Evolutionary conservation across 2,113 vertebrate species (phyloP), one percentile per base, ranked within the genome.

Genomic region (Tragelaphus scriptus): DNA sequence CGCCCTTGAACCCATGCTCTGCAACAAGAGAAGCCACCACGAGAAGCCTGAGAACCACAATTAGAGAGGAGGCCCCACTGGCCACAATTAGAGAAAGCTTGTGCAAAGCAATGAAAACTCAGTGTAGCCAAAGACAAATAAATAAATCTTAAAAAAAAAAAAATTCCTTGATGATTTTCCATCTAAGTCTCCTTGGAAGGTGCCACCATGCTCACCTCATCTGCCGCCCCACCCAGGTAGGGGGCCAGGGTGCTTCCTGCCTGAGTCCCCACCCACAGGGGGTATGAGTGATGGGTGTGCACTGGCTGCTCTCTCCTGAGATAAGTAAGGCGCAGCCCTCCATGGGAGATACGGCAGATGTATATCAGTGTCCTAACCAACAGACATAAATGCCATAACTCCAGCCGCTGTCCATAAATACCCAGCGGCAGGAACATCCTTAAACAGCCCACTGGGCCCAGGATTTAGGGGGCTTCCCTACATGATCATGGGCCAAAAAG

Each of bases 381-480:
- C 95, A 98, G 82, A 98, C 95, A 98, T 98, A 98, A 98, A 98
- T 97, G 98, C 96, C 97, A 85, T 95, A 97, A 96, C 84, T 97
- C 97, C 92, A 97, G 96, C 82, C 90, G 53, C 94, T 94, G 90
- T 85, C 92, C 97, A 96, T 98, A 98, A 98, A 98, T 97, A 98
- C 68, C 90, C 1, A 21, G 88, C 1, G 4, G 91, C 65, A 19
- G 90, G 87, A 90, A 95, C 96, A 97, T 84, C 95, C 94, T 96
- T 79, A 87, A 94, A 94, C 84, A 96, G 88, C 56, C 84, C 92
- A 88, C 77, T 80, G 92, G 95, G 93, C 93, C 58, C 96, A 97
- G 95, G 93, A 97, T 98, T 98, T 98, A 98, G 97, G 95, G 88
- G 95, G 94, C 88, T 97, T 97, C 82, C 71, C 97, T 86, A 94